Conservation (phyloP, 2,888 invertebrate species). For the Megalurothrips usitatus region DNA sequence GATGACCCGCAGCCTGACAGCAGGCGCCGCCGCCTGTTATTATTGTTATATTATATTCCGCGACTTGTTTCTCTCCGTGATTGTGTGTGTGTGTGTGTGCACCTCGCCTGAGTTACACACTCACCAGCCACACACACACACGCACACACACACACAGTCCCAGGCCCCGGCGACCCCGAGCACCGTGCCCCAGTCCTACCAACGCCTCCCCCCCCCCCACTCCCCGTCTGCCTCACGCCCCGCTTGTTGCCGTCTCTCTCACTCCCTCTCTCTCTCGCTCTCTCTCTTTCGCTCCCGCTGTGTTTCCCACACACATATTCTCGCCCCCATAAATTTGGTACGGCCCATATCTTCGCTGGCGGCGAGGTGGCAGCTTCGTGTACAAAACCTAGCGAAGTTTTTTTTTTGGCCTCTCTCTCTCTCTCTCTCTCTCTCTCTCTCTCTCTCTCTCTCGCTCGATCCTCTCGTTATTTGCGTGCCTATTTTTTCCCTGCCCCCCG, state of each 20-base stretch:
- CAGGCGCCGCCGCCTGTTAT: neutral
- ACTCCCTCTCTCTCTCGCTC: neutral
- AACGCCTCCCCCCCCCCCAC: neutral
- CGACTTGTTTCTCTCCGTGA: neutral
- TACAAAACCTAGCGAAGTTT: neutral
- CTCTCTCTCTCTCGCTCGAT: too few species aligned
- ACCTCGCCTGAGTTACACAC: neutral
- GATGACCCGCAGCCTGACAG: conserved; percentile 1
- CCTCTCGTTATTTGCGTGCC: too few species aligned
- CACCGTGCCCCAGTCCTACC: neutral
- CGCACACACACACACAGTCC: neutral
- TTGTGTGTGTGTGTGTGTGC: neutral
- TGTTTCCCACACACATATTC: neutral
- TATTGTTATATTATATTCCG: neutral
- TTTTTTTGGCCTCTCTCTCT: neutral
- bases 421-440: neutral
- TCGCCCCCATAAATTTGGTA: conserved; percentile 17
- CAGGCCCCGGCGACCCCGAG: too few species aligned
- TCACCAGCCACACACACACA: neutral
- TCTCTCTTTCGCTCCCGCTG: neutral
- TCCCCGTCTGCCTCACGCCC: neutral
- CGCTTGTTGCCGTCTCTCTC: neutral
- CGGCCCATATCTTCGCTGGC: conserved; percentile 22
- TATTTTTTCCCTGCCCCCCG: neutral
- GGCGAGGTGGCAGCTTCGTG: conserved; percentile 16